Percentiles rank a stretch among this genome's conserved stretches.
Conservation (phyloP, 1,140 invertebrate genomes). For the Trissolcus basalis region DNA sequence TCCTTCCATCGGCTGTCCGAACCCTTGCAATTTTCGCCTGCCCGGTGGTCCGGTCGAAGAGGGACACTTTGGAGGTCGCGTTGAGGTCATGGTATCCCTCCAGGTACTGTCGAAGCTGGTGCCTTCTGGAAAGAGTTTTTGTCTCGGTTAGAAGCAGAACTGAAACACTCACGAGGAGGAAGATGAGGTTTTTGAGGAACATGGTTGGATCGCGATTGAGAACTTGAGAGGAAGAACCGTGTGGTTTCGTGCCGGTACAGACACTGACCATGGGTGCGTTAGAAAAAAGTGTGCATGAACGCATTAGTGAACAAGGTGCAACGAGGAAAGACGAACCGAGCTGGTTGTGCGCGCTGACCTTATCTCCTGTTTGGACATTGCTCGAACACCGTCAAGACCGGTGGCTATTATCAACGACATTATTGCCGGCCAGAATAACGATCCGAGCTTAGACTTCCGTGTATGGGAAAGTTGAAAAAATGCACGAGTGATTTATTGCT, state of each 20-base stretch:
- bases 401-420: conserved; percentile 36
- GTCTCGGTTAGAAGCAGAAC: conserved; percentile 6
- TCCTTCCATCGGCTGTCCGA: conserved; percentile 48
- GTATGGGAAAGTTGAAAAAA: neutral
- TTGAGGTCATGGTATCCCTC: neutral
- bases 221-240: conserved; percentile 12
- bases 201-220: conserved; percentile 25
- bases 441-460: neutral
- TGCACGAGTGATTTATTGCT: too few species aligned
- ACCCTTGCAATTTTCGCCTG: conserved; percentile 62
- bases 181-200: conserved; percentile 20
- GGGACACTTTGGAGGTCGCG: conserved; percentile 9
- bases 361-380: conserved; percentile 66
- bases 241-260: conserved; percentile 51
- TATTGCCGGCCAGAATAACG: conserved; percentile 17
- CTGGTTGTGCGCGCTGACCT: conserved; percentile 61
- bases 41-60: conserved; percentile 48
- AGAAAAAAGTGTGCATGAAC: conserved; percentile 61
- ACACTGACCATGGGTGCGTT: conserved; percentile 57
- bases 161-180: conserved; percentile 1
- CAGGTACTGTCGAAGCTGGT: conserved; percentile 17
- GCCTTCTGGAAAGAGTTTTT: conserved; percentile 2
- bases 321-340: conserved; percentile 60
- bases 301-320: conserved; percentile 58
- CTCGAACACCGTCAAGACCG: conserved; percentile 52